phyloP scores from a whole-genome alignment of 2,797 vertebrate species.

The Pipistrellus nathusii region DNA sequence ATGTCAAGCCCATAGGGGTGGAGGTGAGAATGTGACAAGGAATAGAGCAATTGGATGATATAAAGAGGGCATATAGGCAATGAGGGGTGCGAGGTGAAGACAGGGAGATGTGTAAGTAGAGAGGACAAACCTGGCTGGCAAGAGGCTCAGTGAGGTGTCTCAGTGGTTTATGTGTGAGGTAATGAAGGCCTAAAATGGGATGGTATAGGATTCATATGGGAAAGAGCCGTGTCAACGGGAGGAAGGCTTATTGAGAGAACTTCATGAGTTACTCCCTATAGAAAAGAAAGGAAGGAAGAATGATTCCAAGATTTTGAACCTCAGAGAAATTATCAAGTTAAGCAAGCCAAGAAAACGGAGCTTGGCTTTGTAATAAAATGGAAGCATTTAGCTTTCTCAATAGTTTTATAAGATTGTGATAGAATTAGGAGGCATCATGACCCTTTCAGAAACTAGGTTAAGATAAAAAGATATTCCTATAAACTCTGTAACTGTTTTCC shows the following conservation, averaged over 20 bases:
- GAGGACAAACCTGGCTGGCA: background rate
- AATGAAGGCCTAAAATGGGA: background rate
- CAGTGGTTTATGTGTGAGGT: background rate
- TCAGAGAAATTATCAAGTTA: conserved; percentile 30
- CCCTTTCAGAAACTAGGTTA: conserved; percentile 22
- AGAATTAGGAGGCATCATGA: background rate
- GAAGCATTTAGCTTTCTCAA: conserved; percentile 20
- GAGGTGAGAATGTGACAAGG: background rate
- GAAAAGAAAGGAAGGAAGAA: conserved; percentile 30
- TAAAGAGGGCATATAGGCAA: background rate
- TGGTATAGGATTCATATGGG: background rate
- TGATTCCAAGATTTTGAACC: background rate
- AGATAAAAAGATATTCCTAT: conserved; percentile 25
- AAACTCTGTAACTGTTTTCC: background rate
- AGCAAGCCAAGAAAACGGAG: conserved; percentile 18
- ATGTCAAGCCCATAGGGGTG: background rate
- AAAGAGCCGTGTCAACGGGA: background rate
- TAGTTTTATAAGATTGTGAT: background rate
- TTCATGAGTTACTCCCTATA: background rate
- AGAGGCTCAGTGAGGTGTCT: background rate
- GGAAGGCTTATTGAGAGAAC: background rate
- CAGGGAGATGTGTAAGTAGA: background rate
- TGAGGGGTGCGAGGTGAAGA: background rate
- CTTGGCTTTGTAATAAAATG: conserved; percentile 12
- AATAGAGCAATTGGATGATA: background rate